These are phyloP conservation scores for Aphis craccivora DNA, from an alignment of 1,140 invertebrate genomes.

Conservation along the genomic window DNA sequence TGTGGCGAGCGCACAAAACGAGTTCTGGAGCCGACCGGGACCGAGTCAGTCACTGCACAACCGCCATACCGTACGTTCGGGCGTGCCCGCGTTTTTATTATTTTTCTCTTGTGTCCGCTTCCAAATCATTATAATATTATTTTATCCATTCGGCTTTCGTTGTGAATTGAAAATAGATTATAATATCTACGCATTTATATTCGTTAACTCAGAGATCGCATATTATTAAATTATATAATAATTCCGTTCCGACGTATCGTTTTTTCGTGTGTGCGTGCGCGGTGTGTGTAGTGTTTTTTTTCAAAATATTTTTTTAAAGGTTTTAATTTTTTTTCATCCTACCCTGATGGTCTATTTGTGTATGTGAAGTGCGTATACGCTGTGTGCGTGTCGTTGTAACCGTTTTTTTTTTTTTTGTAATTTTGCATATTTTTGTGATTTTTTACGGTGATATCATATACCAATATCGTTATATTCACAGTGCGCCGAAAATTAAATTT, in stretches of 20 bases:
- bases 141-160: background rate
- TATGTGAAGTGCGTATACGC: background rate
- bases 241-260: background rate
- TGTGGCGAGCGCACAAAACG: slow-evolving; percentile 43
- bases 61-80: background rate
- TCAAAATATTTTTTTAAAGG: background rate
- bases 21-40: slow-evolving; percentile 42
- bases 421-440: background rate
- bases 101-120: background rate
- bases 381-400: background rate
- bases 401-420: background rate
- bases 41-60: slow-evolving; percentile 18
- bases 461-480: slow-evolving; percentile 5
- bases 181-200: background rate
- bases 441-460: background rate
- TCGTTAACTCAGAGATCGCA: background rate
- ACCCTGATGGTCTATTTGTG: background rate
- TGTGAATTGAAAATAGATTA: background rate
- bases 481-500: background rate
- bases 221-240: background rate
- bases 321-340: background rate
- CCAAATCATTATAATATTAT: background rate
- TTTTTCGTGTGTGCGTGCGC: background rate
- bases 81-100: background rate
- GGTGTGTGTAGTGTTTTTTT: background rate